A percentile compares a stretch with the other conserved stretches of the same genome.
Evolutionary conservation across 2,113 vertebrate species (phyloP).

Genomic region (Choloepus hoffmanni): DNA sequence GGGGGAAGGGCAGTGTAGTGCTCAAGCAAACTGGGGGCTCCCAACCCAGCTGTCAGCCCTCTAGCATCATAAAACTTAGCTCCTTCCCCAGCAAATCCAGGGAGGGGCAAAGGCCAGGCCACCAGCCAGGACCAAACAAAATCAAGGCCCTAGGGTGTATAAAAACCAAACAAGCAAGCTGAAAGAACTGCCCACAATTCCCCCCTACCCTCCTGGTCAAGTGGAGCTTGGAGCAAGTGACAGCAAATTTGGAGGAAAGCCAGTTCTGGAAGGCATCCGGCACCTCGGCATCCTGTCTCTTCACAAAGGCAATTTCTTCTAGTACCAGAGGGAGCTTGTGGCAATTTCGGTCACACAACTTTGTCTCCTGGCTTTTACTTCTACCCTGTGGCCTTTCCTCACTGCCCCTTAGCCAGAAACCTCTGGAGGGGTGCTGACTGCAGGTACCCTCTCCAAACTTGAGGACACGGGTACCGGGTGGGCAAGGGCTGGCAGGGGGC

Average conservation of each 20-base stretch:
- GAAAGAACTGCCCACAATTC: background rate
- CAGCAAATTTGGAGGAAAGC: background rate
- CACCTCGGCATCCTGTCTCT: background rate
- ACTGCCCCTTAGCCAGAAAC: background rate
- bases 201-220: background rate
- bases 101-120: background rate
- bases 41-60: background rate
- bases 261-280: accelerated
- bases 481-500: too few relatives aligned
- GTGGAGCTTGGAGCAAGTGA: background rate
- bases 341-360: background rate
- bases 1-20: background rate
- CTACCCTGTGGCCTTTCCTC: background rate
- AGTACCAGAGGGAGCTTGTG: background rate
- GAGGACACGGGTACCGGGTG: accelerated
- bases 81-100: background rate
- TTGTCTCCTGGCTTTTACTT: background rate
- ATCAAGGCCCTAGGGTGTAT: accelerated
- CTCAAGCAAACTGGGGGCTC: background rate
- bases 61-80: accelerated
- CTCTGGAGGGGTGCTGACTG: background rate
- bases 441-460: background rate
- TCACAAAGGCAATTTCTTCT: background rate
- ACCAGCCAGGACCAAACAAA: background rate
- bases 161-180: background rate